Evolutionary conservation across 2,888 invertebrate species (phyloP).

Genomic region (Biston betularia): DNA sequence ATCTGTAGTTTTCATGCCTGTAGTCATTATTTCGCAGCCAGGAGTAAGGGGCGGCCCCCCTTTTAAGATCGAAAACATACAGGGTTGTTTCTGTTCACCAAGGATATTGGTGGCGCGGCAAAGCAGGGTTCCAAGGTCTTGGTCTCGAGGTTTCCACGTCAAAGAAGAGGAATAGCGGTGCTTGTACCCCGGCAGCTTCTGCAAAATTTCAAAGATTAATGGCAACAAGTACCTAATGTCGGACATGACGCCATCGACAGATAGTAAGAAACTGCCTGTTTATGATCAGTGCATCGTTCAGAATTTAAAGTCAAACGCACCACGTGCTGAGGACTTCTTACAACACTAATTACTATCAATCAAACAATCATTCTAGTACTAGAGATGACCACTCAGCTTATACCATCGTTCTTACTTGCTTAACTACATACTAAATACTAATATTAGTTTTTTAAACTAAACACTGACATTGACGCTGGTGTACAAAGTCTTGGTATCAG

Average conservation of each 20-base stretch:
- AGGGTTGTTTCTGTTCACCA: slow-evolving; percentile 71
- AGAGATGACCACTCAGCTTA: too few species aligned
- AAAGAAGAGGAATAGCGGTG: slow-evolving; percentile 67
- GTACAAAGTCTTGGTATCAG: slow-evolving; percentile 65
- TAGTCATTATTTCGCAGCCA: slow-evolving; percentile 54
- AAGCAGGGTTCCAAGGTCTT: slow-evolving; percentile 63
- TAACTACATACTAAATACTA: neutral
- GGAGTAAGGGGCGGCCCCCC: slow-evolving; percentile 67
- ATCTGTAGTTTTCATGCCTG: slow-evolving; percentile 51
- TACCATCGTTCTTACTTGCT: too few species aligned
- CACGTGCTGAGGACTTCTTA: too few species aligned
- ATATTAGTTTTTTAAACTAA: neutral
- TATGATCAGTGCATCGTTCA: too few species aligned
- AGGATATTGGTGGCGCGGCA: slow-evolving; percentile 70
- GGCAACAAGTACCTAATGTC: too few species aligned
- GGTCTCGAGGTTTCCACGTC: slow-evolving; percentile 64
- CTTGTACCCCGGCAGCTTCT: slow-evolving; percentile 64
- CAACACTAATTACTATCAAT: too few species aligned
- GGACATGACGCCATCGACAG: too few species aligned
- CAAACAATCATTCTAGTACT: too few species aligned
- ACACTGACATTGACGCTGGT: slow-evolving; percentile 63
- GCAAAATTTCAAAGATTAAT: neutral
- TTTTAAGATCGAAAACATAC: slow-evolving; percentile 56
- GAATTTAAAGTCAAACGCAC: too few species aligned
- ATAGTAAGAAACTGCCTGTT: too few species aligned